Evolutionary conservation across 2,888 invertebrate species (phyloP).

Genomic region (Gastracanthus pulcherrimus): DNA sequence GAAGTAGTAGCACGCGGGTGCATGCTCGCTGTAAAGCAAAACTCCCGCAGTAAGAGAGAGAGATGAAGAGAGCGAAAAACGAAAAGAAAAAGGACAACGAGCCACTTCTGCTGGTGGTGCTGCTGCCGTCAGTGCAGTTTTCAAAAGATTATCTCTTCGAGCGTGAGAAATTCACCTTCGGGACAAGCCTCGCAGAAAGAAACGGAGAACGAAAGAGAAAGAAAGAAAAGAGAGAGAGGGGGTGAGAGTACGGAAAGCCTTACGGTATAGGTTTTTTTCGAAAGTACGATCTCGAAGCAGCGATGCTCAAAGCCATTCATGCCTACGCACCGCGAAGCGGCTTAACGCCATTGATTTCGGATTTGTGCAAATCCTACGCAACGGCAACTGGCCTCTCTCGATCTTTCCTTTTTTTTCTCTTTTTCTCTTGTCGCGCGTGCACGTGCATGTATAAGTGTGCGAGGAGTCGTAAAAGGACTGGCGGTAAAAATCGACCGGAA

Average conservation of each 20-base stretch:
- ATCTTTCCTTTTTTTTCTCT: not conserved
- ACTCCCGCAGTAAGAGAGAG: not conserved
- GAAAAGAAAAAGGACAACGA: not conserved
- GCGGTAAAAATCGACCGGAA: not conserved
- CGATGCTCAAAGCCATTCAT: conserved; percentile 9
- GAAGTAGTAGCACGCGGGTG: not conserved
- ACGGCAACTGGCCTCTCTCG: not conserved
- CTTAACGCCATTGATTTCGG: conserved; percentile 40
- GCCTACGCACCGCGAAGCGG: conserved; percentile 16
- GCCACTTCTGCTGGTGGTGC: not conserved
- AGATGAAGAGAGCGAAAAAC: not conserved
- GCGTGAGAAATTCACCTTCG: conserved; percentile 22
- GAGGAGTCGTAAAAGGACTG: not conserved
- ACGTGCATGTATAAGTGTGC: not conserved
- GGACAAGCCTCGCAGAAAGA: not conserved
- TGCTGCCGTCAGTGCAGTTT: conserved; percentile 13
- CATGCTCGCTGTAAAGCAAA: not conserved
- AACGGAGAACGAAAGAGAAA: not conserved
- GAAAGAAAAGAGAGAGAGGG: not conserved
- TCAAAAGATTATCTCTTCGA: not conserved
- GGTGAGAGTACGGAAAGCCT: not conserved
- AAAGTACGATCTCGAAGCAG: not conserved
- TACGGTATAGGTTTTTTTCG: not conserved
- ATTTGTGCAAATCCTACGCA: conserved; percentile 43
- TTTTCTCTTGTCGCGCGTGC: not conserved